These are phyloP conservation scores for Triplophysa dalaica DNA, from an alignment of 2,113 vertebrate species.

Conservation along the genomic window DNA sequence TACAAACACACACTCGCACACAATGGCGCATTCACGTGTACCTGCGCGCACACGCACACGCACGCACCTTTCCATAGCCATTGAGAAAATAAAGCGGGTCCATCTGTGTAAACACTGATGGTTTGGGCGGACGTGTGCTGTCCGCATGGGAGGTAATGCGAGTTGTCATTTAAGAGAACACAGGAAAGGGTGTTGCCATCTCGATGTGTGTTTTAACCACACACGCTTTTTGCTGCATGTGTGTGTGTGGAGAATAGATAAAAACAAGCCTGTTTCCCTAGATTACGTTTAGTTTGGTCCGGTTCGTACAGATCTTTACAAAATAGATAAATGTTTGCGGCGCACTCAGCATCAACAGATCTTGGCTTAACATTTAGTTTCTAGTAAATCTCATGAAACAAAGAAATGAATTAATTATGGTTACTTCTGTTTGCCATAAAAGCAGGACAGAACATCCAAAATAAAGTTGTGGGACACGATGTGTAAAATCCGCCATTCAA, in stretches of 20 bases:
- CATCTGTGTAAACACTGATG: conserved; percentile 59
- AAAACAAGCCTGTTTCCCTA: conserved; percentile 4
- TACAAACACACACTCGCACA: conserved; percentile 26
- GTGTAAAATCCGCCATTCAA: too few species aligned
- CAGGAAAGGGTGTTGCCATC: conserved; percentile 31
- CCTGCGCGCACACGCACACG: neutral
- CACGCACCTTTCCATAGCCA: conserved; percentile 39
- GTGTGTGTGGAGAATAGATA: conserved; percentile 28
- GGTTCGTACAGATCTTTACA: conserved; percentile 17
- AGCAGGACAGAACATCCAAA: too few species aligned
- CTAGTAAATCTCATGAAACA: neutral
- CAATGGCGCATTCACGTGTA: neutral
- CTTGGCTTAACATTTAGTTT: conserved; percentile 4
- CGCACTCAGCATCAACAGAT: conserved; percentile 1
- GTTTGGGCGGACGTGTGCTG: conserved; percentile 15
- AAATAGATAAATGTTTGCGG: neutral
- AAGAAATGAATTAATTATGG: too few species aligned
- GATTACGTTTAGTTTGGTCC: conserved; percentile 12
- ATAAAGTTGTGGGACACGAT: too few species aligned
- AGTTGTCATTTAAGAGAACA: conserved; percentile 27
- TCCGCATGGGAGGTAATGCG: conserved; percentile 7
- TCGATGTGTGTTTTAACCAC: conserved; percentile 23
- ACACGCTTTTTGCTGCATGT: neutral
- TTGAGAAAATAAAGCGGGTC: conserved; percentile 45
- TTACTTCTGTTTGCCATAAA: too few species aligned